Percentiles rank a stretch among this genome's conserved stretches.
Evolutionary conservation across 2,888 invertebrate species (phyloP).

Genomic region (Hydroisotoma schaefferi): DNA sequence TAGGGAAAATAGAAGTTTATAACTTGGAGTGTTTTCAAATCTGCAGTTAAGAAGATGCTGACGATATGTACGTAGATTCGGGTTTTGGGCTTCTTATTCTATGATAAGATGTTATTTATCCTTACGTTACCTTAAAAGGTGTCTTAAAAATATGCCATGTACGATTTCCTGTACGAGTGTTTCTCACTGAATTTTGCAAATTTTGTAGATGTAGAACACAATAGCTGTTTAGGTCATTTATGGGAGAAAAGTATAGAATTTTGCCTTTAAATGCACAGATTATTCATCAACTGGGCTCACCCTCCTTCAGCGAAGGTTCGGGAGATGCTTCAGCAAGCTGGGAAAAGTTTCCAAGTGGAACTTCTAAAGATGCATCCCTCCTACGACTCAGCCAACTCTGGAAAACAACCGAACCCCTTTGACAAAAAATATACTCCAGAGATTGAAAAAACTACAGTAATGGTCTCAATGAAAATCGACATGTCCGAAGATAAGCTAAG

Average conservation of each 20-base stretch:
- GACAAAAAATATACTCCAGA: slow-evolving; percentile 48
- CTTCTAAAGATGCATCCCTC: slow-evolving; percentile 47
- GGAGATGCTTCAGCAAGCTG: slow-evolving; percentile 48
- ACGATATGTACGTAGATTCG: too few relatives aligned
- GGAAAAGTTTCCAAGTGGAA: slow-evolving; percentile 48
- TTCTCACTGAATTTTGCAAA: too few relatives aligned
- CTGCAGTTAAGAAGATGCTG: too few relatives aligned
- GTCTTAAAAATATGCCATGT: too few relatives aligned
- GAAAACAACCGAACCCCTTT: slow-evolving; percentile 48
- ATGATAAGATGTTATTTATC: too few relatives aligned
- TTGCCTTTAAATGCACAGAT: slow-evolving; percentile 22
- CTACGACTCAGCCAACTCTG: slow-evolving; percentile 40
- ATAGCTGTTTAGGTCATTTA: too few relatives aligned
- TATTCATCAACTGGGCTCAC: slow-evolving; percentile 49
- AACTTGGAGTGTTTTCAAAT: too few relatives aligned
- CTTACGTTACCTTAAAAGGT: too few relatives aligned
- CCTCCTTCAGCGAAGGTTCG: slow-evolving; percentile 46
- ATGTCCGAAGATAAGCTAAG: slow-evolving; percentile 43
- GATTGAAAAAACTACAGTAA: slow-evolving; percentile 47
- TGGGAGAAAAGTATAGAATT: background rate
- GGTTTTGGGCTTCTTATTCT: too few relatives aligned
- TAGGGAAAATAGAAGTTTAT: too few relatives aligned
- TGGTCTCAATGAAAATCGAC: slow-evolving; percentile 48
- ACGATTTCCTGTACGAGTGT: too few relatives aligned
- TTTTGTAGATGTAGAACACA: too few relatives aligned